Percentiles rank a stretch among this genome's conserved stretches.
These are phyloP conservation scores for Macroglossus sobrinus DNA, from an alignment of 2,113 vertebrate species.

Conservation along the genomic window DNA sequence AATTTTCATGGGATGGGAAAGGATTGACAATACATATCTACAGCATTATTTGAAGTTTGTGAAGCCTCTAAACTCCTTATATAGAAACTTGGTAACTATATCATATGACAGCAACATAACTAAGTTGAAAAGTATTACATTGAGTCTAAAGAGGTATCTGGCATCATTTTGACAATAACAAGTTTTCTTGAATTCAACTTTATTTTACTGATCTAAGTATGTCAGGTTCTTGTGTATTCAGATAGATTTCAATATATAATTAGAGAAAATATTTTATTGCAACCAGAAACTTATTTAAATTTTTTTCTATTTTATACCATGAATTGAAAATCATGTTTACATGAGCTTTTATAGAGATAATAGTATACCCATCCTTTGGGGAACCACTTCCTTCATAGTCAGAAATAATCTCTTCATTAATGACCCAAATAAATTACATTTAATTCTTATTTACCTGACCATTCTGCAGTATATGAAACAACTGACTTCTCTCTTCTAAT, in stretches of 20 bases:
- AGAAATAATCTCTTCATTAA: neutral
- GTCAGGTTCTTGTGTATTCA: constrained; percentile 48
- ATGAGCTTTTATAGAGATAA: neutral
- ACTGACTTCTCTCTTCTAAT: neutral
- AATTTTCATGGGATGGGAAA: neutral
- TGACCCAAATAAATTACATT: neutral
- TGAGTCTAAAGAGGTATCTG: constrained; percentile 45
- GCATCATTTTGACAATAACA: constrained; percentile 44
- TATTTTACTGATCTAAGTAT: constrained; percentile 46
- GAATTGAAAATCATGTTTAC: constrained; percentile 28
- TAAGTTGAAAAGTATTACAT: neutral
- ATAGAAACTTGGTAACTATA: neutral
- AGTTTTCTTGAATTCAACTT: constrained; percentile 37
- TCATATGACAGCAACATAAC: neutral
- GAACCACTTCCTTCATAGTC: neutral
- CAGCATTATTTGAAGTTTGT: neutral
- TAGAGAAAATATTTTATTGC: constrained; percentile 25
- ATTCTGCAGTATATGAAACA: neutral
- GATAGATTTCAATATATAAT: constrained; percentile 39
- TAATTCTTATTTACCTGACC: neutral
- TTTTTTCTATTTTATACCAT: constrained; percentile 34
- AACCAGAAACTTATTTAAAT: constrained; percentile 43
- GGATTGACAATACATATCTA: neutral
- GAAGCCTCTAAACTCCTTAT: neutral
- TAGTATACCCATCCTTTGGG: neutral